phyloP scores from a whole-genome alignment of 92 coral and sea anemone species.

The Chrysogorgia sp. region DNA sequence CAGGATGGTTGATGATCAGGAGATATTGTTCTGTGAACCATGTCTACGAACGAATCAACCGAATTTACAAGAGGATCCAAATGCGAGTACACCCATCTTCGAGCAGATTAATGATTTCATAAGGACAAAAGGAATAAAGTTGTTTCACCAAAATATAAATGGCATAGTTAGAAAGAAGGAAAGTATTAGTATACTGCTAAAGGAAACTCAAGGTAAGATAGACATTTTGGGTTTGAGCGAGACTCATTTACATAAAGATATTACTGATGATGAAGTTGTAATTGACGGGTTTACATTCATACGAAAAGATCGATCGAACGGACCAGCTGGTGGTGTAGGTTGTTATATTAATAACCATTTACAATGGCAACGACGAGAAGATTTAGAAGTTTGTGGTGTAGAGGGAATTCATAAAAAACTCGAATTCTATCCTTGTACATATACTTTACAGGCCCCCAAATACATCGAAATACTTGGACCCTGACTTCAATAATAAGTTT shows the following conservation, averaged over 20 bases:
- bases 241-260: neutral
- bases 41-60: neutral
- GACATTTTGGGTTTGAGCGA: neutral
- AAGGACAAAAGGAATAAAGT: neutral
- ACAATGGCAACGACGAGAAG: neutral
- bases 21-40: neutral
- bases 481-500: too few relatives aligned
- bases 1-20: neutral
- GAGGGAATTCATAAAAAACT: neutral
- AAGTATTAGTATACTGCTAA: neutral
- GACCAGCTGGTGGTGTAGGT: conserved; percentile 8
- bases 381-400: neutral
- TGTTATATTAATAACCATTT: neutral
- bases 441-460: neutral
- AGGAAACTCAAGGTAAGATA: neutral
- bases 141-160: conserved; percentile 15
- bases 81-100: neutral
- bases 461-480: neutral
- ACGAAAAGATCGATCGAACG: conserved; percentile 10
- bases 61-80: neutral
- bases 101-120: neutral
- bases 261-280: neutral
- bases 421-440: neutral
- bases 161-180: neutral
- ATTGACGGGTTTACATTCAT: conserved; percentile 13